Percentiles rank a stretch among this genome's conserved stretches.
These are phyloP conservation scores for Myotis brandtii DNA, from an alignment of 2,113 vertebrate genomes.

Conservation along the genomic window DNA sequence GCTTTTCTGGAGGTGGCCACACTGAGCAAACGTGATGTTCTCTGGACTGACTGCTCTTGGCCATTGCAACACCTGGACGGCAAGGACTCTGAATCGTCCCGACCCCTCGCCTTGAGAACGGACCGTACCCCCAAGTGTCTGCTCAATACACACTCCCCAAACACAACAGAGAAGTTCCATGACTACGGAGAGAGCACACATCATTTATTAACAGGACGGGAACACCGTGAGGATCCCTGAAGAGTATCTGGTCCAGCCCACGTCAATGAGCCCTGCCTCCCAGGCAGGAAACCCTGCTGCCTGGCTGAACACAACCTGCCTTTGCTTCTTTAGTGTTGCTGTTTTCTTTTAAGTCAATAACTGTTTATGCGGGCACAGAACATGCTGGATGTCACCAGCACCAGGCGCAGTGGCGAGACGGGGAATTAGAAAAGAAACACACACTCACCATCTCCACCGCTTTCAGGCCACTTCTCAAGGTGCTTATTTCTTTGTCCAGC, in stretches of 20 bases:
- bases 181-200: neutral
- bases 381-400: neutral
- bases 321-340: neutral
- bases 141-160: neutral
- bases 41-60: neutral
- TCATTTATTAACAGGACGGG: rapidly evolving
- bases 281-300: neutral
- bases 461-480: conserved; percentile 94
- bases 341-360: neutral
- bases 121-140: neutral
- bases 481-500: conserved; percentile 97
- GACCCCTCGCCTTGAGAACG: neutral
- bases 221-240: neutral
- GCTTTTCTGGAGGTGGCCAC: neutral
- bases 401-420: neutral
- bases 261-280: neutral
- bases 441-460: conserved; percentile 96
- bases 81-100: neutral
- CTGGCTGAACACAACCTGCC: neutral
- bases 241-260: neutral
- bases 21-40: neutral
- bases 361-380: neutral
- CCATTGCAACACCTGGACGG: too few relatives aligned
- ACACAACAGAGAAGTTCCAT: neutral
- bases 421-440: conserved; percentile 9